Evolutionary conservation across 2,888 invertebrate species (phyloP), one percentile per base, ranked within the genome.

Genomic region (Protodeltote pygarga): DNA sequence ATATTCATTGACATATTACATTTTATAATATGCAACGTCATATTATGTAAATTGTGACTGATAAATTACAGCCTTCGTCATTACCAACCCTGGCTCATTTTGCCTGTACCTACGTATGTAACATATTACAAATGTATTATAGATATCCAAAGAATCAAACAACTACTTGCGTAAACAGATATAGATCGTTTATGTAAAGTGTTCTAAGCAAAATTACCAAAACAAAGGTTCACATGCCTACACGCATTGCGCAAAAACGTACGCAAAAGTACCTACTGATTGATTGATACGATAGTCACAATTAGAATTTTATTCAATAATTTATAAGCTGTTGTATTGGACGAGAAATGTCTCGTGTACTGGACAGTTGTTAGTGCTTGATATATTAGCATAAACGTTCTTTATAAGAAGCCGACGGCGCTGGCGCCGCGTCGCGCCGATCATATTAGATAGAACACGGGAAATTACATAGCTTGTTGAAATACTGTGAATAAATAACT

Each of bases 401-500:
- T 87, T 87, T 85, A 76, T 68, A 76, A 79, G 83, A 82, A 81
- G 85, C 87, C 87, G 89, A 75, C 85, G 73, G 79, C 84, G 79
- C 74, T 83, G 89, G 88, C 90, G 90, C 89, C 89, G 78, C 57
- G 85, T 79, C 85, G 84, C 87, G 84, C 78, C 84, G 78, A 77
- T 83, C 85, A 77, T 77, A 85, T 86, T 85, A 87, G 81, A 84
- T 84, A 78, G 75, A 79, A 79, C 82, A 72, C 79, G 81, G 85
- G 83, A 87, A 91, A 90, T 91, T 89, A 87, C 82, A 88, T 78
- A 81, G 79, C 79, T 83, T 64, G 79, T 77, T 79, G 76, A 83
- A 79, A 84, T 86, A 84, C 82, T 81, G 79, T 71, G 69, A 80
- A 81, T 83, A 86, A 83, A 85, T 79, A 83, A 81, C 78, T 80